These are phyloP conservation scores for Agrochola circellaris DNA, from an alignment of 2,888 invertebrate genomes.

Conservation along the genomic window DNA sequence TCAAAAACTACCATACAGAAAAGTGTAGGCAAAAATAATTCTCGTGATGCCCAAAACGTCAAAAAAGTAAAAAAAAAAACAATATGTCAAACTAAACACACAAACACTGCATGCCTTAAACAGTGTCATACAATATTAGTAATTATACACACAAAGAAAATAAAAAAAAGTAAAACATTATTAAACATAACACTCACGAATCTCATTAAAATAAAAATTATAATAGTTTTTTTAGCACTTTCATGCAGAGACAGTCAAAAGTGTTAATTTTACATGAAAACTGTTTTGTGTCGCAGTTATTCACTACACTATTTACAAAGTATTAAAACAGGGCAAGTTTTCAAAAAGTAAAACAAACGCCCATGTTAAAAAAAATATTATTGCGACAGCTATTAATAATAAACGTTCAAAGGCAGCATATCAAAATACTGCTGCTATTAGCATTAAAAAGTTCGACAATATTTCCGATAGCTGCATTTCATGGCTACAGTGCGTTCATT, in stretches of 20 bases:
- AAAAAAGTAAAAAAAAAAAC: slow-evolving; percentile 25
- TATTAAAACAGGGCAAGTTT: slow-evolving; percentile 29
- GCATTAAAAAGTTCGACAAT: slow-evolving; percentile 9
- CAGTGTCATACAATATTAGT: slow-evolving; percentile 68
- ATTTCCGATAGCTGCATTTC: slow-evolving; percentile 14
- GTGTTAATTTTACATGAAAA: slow-evolving; percentile 71
- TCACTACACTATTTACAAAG: slow-evolving; percentile 44
- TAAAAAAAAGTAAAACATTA: slow-evolving; percentile 48
- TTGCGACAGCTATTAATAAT: slow-evolving; percentile 27
- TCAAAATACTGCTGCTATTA: neutral
- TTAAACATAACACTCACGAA: slow-evolving; percentile 58
- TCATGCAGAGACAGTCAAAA: slow-evolving; percentile 78
- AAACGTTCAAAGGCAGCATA: slow-evolving; percentile 28
- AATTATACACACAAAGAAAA: slow-evolving; percentile 57
- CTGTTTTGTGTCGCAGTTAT: slow-evolving; percentile 66
- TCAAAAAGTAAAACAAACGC: neutral
- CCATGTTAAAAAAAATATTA: slow-evolving; percentile 15
- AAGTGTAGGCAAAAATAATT: slow-evolving; percentile 19
- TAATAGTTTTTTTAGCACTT: slow-evolving; percentile 71
- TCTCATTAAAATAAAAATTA: slow-evolving; percentile 51
- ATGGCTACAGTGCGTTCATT: slow-evolving; percentile 1
- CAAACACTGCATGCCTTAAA: slow-evolving; percentile 65
- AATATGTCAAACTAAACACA: slow-evolving; percentile 56
- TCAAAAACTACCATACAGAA: slow-evolving; percentile 15
- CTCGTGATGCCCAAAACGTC: slow-evolving; percentile 28